phyloP scores from a whole-genome alignment of 2,113 vertebrate species.

The Sorex fumeus region DNA sequence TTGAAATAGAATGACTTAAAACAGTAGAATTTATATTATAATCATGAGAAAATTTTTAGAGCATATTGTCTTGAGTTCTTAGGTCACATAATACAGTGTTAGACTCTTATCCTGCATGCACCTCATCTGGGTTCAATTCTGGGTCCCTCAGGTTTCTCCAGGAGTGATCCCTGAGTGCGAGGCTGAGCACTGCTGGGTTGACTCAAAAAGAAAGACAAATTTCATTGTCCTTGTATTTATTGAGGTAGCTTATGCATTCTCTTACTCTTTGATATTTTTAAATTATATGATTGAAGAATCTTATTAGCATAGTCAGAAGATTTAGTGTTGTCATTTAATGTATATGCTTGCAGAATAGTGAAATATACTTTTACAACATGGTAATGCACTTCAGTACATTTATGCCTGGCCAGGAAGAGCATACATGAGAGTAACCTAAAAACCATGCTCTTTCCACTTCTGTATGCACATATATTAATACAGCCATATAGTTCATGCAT shows the following conservation, averaged over 20 bases:
- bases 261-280: not conserved
- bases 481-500: not conserved
- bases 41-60: constrained; percentile 38
- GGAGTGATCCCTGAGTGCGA: no score
- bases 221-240: not conserved
- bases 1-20: constrained; percentile 61
- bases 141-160: no score
- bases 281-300: not conserved
- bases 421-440: not conserved
- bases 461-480: not conserved
- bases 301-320: not conserved
- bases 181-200: no score
- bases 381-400: not conserved
- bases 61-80: not conserved
- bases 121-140: no score
- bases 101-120: no score
- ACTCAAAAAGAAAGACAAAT: not conserved
- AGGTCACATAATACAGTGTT: no score
- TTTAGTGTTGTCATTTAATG: not conserved
- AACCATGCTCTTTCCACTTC: not conserved
- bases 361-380: not conserved
- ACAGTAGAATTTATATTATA: constrained; percentile 33
- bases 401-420: not conserved
- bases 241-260: not conserved
- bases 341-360: not conserved